These are phyloP conservation scores for Hyla sarda DNA, from an alignment of 2,113 vertebrate genomes.

Conservation along the genomic window DNA sequence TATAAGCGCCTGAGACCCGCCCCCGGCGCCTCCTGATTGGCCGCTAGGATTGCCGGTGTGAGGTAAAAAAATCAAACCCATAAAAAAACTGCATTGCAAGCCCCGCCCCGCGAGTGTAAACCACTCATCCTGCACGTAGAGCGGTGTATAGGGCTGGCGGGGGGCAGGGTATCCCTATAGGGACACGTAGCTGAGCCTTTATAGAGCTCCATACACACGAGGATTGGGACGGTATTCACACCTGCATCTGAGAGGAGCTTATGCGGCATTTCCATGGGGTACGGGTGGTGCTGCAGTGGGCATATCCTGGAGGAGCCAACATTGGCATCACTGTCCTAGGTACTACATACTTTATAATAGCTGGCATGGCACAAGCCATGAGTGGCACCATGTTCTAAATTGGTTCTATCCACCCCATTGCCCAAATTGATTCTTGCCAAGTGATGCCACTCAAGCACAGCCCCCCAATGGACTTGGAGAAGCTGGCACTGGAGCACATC, in stretches of 20 bases:
- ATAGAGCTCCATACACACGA: not conserved
- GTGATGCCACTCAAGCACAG: slow-evolving; percentile 78
- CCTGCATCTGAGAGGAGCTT: too few relatives aligned
- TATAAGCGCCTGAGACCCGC: fast-evolving
- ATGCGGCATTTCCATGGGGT: too few relatives aligned
- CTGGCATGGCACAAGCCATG: not conserved
- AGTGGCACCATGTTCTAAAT: not conserved
- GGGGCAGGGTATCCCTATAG: not conserved
- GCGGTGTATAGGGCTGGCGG: slow-evolving; percentile 43
- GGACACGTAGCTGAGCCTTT: slow-evolving; percentile 26
- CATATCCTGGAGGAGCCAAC: not conserved
- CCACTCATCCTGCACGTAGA: slow-evolving; percentile 70
- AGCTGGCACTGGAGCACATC: slow-evolving; percentile 82
- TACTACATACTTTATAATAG: not conserved
- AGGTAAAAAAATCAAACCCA: too few relatives aligned
- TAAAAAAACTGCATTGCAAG: not conserved
- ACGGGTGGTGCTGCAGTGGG: too few relatives aligned
- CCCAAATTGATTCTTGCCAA: too few relatives aligned
- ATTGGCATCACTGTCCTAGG: not conserved
- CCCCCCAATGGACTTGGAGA: slow-evolving; percentile 79
- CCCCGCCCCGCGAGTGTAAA: slow-evolving; percentile 37
- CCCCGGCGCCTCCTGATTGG: fast-evolving
- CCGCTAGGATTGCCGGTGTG: not conserved
- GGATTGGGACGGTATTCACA: too few relatives aligned
- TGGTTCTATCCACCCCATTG: not conserved